phyloP scores from a whole-genome alignment of 2,888 invertebrate species.

The Acanthosepion lycidas region DNA sequence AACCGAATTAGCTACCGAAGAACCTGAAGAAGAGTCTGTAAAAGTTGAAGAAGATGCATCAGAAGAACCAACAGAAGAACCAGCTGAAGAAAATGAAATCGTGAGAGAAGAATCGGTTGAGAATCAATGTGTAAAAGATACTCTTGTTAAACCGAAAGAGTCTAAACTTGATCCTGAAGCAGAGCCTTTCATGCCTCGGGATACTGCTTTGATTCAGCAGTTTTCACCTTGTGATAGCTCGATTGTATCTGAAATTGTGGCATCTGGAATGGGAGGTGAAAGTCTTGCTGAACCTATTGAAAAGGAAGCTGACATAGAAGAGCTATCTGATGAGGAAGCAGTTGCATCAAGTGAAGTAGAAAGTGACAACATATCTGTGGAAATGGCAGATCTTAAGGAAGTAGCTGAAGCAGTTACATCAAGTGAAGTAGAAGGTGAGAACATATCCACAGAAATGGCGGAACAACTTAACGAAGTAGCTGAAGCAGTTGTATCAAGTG shows the following conservation, averaged over 20 bases:
- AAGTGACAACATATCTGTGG: neutral
- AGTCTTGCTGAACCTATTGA: neutral
- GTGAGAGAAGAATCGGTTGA: neutral
- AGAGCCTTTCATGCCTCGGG: neutral
- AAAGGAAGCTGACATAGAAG: neutral
- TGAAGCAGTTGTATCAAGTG: slow-evolving; percentile 54
- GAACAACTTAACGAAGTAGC: slow-evolving; percentile 55
- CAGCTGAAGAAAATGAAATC: neutral
- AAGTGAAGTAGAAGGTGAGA: slow-evolving; percentile 50
- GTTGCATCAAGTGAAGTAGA: neutral
- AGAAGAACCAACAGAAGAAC: slow-evolving; percentile 37
- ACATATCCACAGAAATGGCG: slow-evolving; percentile 55
- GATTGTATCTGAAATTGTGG: neutral
- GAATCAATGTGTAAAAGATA: neutral
- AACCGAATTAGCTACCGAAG: neutral
- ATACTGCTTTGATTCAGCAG: neutral
- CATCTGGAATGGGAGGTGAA: slow-evolving; percentile 20
- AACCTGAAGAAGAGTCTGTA: slow-evolving; percentile 23
- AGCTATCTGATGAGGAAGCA: neutral
- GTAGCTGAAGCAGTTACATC: slow-evolving; percentile 54
- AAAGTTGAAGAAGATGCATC: neutral
- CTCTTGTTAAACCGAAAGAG: neutral
- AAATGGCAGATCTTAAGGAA: neutral
- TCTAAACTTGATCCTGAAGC: neutral
- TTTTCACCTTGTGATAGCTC: neutral